A percentile compares a stretch with the other conserved stretches of the same genome.
phyloP scores from a whole-genome alignment of 2,888 invertebrate genomes.

The Oscheius onirici region DNA sequence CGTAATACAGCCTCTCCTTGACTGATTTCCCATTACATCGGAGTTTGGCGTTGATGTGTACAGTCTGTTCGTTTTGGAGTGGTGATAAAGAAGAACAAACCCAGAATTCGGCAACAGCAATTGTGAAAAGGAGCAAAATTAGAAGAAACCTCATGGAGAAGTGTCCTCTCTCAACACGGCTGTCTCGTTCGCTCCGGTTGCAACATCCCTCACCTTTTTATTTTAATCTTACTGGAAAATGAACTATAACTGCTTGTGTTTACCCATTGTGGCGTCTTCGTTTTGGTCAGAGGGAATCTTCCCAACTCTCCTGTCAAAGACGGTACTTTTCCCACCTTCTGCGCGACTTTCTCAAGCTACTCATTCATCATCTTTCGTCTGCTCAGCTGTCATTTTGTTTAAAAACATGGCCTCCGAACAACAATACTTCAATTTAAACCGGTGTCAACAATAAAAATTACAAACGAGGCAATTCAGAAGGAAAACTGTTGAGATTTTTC shows the following conservation, averaged over 20 bases:
- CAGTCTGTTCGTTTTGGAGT: background rate
- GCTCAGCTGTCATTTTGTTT: too few relatives aligned
- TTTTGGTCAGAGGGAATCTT: too few relatives aligned
- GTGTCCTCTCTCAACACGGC: background rate
- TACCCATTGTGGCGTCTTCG: too few relatives aligned
- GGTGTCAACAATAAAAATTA: too few relatives aligned
- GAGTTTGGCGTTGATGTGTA: constrained; percentile 8
- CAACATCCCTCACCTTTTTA: constrained; percentile 12
- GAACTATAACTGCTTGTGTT: too few relatives aligned
- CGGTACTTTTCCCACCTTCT: too few relatives aligned
- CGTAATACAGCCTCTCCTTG: constrained; percentile 12
- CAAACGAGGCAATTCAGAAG: too few relatives aligned
- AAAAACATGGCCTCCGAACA: too few relatives aligned
- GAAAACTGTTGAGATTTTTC: constrained; percentile 26
- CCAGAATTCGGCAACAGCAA: constrained; percentile 4
- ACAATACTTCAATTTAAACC: too few relatives aligned
- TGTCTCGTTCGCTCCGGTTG: background rate
- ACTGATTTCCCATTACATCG: constrained; percentile 10
- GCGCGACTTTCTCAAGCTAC: too few relatives aligned
- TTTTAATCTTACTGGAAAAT: background rate
- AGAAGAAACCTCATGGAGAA: background rate
- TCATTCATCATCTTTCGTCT: too few relatives aligned
- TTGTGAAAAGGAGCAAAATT: background rate
- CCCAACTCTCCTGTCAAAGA: too few relatives aligned
- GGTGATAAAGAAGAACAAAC: background rate